Evolutionary conservation across 2,113 vertebrate species (phyloP), one percentile per base, ranked within the genome.

Genomic region (Sceloporus tristichus): DNA sequence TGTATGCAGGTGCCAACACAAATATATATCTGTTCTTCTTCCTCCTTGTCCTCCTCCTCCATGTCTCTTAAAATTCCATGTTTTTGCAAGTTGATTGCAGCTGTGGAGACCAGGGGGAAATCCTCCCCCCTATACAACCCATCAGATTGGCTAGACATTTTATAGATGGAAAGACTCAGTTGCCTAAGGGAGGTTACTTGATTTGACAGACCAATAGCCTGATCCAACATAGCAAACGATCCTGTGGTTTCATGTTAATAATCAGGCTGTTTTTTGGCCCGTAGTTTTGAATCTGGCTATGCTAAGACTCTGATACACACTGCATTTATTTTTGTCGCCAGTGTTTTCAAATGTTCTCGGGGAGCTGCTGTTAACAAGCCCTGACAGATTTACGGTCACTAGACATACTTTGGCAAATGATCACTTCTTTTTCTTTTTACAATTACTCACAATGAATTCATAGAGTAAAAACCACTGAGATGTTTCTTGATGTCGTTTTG

Each of bases 191-290:
- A 91, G 90, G 92, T 94, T 92, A 86, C 94, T 93, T 90, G 93
- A 92, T 92, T 95, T 95, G 95, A 96, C 89, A 94, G 90, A 95
- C 95, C 92, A 95, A 94, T 95, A 92, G 93, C 91, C 1, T 88
- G 93, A 95, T 92, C 89, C 87, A 94, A 91, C 94, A 94, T 93
- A 95, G 92, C 91, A 84, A 88, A 81, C 11, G 56, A 89, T 29
- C 62, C 91, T 85, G 9, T 81, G 82, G 88, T 94, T 92, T 95
- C 93, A 54, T 93, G 91, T 89, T 95, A 94, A 95, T 95, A 80
- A 78, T 91, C 94, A 93, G 91, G 91, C 92, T 94, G 93, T 94
- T 94, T 92, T 94, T 92, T 89, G 91, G 93, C 92, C 93, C 91
- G 86, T 84, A 94, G 87, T 91, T 94, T 95, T 92, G 90, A 89